phyloP scores from a whole-genome alignment of 2,888 invertebrate species.

The Eilema griseolum region DNA sequence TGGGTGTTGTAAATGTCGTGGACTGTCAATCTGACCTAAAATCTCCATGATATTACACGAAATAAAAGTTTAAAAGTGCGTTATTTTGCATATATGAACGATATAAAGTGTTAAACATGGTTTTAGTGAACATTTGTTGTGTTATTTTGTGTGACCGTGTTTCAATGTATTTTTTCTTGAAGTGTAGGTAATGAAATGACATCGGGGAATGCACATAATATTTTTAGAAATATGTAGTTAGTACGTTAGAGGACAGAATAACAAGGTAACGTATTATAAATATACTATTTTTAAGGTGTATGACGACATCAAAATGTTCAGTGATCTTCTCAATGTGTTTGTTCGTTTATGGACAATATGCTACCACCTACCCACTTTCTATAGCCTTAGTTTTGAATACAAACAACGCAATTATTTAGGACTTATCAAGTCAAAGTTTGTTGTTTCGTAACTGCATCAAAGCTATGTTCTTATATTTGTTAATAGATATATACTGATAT shows the following conservation, averaged over 20 bases:
- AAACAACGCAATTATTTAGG: conserved; percentile 23
- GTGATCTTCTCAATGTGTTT: conserved; percentile 55
- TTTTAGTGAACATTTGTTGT: conserved; percentile 43
- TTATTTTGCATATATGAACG: conserved; percentile 34
- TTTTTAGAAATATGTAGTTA: conserved; percentile 85
- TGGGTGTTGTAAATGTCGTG: conserved; percentile 82
- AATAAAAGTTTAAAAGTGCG: conserved; percentile 62
- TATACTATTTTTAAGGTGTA: conserved; percentile 56
- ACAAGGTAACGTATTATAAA: conserved; percentile 71
- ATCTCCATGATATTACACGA: conserved; percentile 74
- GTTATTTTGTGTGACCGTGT: conserved; percentile 47
- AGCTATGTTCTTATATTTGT: neutral
- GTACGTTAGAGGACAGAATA: conserved; percentile 78
- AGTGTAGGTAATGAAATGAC: conserved; percentile 79
- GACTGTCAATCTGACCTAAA: conserved; percentile 84
- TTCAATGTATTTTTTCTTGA: conserved; percentile 52
- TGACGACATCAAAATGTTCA: conserved; percentile 45
- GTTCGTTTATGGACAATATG: conserved; percentile 55
- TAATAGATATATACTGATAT: neutral
- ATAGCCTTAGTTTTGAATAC: conserved; percentile 22
- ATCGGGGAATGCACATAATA: conserved; percentile 82
- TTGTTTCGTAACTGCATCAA: neutral
- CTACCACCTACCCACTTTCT: conserved; percentile 70
- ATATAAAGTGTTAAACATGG: conserved; percentile 42
- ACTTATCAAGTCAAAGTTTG: neutral